Base-by-base conservation (phyloP, 1,140 invertebrate genomes). In the Camponotus pennsylvanicus region DNA sequence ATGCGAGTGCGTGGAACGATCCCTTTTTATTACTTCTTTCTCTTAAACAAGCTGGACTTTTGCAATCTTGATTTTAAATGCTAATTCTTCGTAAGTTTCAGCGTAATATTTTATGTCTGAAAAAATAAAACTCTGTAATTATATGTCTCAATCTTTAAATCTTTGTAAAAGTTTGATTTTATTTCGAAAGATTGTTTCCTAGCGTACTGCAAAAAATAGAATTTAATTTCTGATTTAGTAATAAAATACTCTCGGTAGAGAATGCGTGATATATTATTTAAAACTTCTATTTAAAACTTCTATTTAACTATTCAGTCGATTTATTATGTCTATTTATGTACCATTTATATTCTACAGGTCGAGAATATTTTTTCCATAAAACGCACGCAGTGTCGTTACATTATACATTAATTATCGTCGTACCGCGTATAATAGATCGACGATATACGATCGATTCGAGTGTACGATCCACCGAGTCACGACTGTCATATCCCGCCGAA, bases 351-450 rank as follows among this genome's bases (percentile, higher is more conserved):
- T 32, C 66, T 21, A 27, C n/a, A 7, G 37, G 21, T 40, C 34
- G 27, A 27, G 55, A 27, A 78, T 66, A 64, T 78, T 59, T 83
- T 73, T 63, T 37, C 69, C 21, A 83, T 37, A 13, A 18, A 70
- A 32, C 52, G 21, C 18, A 55, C 37, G 49, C 3, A 18, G 15
- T 52, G 21, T 82, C 40, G 55, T 13, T 18, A 71, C 11, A 2
- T 80, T 80, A 61, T 61, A 34, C 67, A 61, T 49, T 83, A 83
- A 83, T 83, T 83, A 49, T 75, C 55, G 21, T 57, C 67, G 21
- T 45, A 27, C 9, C 21, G 42, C 57, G 49, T 63, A 45, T 61
- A 61, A 61, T 75, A 45, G 18, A 73, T 73, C 40, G 21, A 61
- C 34, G 27, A 27, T 55, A 27, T 45, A 70, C 37, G 40, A 45